Base-by-base conservation (phyloP, 1,140 invertebrate species). In the Papilio xuthus region DNA sequence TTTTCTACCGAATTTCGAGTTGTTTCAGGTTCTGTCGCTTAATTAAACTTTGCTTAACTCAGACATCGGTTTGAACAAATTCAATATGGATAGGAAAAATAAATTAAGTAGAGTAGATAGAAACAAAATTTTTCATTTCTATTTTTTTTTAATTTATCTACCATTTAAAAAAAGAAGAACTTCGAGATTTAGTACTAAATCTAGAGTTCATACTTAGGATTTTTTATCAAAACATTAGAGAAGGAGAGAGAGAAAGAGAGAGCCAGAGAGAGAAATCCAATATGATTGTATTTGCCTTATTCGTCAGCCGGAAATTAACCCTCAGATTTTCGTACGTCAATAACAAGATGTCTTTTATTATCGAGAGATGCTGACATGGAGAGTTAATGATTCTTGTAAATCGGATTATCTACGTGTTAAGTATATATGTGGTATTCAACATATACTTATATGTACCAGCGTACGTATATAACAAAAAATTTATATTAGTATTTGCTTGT, bases 241-340 rank as follows among this genome's bases (percentile, higher is more conserved):
- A 23, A 20, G 26, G 23, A 13, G n/a, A n/a, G n/a, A n/a, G 60
- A 13, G 32, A 67, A 67, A 67, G 60, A 13, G 32, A 67, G 32
- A 67, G 12, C 26, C 60, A 67, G 60, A 13, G 32, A 67, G 60
- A 13, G 32, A 67, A 67, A 67, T 26, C 26, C 60, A 67, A 67
- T 67, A 1, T 67, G 60, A 28, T 67, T 67, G 60, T 67, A 67
- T 12, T 26, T 13, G 56, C 26, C 60, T 67, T 67, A 67, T 67
- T 67, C 60, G 60, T 67, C 60, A 10, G 60, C 60, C 60, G 60
- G 60, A 67, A 67, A 67, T 67, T 67, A 67, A 67, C 60, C 60
- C 26, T 67, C 60, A 26, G 60, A 67, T 67, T 67, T 67, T 67
- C 60, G 28, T 67, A 67, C 60, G 26, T 67, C 60, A 67, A 28